Base-by-base conservation (phyloP, 2,113 vertebrate species). In the Macroglossus sobrinus region DNA sequence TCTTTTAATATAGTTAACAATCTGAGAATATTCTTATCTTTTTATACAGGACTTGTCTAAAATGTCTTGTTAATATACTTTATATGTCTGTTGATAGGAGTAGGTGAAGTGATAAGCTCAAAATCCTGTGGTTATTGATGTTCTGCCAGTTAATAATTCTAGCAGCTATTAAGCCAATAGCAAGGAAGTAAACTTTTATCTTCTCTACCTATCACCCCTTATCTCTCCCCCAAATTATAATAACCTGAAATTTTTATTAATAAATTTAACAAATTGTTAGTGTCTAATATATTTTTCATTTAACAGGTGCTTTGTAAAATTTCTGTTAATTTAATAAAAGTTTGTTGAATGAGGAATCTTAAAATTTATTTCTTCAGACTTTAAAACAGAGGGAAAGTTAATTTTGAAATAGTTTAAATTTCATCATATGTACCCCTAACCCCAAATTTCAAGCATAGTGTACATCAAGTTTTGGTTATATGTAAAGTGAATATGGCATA, bases 281-380 rank as follows among this genome's bases (percentile, higher is more conserved):
- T 90, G 13, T 94, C 57, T 94, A 68, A 47, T 85, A 43, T 76
- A 22, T 24, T 57, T 87, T 28, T 76, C 11, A 69, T 86, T 30
- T 71, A 64, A 43, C 26, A 74, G n/a, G 14, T 68, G 24, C n/a
- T 95, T 89, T 95, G 50, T 94, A 90, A 64, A 92, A 35, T 66
- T 71, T 89, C 61, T 93, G 4, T 50, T 89, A 93, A 38, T 91
- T 94, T 89, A 95, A 69, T 89, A 53, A 72, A 91, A 89, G n/a
- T 45, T 91, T 95, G 7, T 89, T 89, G 55, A 91, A 35, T 75
- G 57, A 88, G 92, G 59, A 84, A 71, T 89, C 71, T 95, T 86
- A 80, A 35, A 66, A 38, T 94, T 89, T 26, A 71, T 87, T 89
- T 47, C 66, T 89, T 93, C 35, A 93, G 35, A 85, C 26, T 95